A percentile compares a stretch with the other conserved stretches of the same genome.
phyloP scores from a whole-genome alignment of 2,797 vertebrate genomes.

The Pithecia hirsuta region DNA sequence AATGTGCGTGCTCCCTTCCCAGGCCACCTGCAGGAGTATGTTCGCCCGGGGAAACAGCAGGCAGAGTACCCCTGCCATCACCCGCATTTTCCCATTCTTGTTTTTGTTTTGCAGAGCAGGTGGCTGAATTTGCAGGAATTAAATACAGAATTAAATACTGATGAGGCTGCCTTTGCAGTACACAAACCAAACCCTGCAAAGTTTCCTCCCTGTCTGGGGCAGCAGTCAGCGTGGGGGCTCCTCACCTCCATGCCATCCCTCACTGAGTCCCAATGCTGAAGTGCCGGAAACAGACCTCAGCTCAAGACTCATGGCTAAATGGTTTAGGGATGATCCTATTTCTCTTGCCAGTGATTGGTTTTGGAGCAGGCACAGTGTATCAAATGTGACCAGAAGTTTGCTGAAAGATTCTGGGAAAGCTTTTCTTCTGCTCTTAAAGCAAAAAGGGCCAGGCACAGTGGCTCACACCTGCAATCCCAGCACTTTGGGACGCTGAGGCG shows the following conservation, averaged over 20 bases:
- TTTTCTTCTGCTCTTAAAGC: neutral
- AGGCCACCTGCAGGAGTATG: neutral
- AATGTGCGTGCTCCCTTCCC: neutral
- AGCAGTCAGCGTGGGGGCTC: neutral
- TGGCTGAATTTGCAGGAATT: neutral
- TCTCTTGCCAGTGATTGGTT: neutral
- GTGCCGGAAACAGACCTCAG: neutral
- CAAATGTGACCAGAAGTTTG: neutral
- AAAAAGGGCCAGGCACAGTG: neutral
- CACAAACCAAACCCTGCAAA: neutral
- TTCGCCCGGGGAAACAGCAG: neutral
- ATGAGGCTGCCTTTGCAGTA: neutral
- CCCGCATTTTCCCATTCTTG: neutral
- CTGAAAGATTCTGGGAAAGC: neutral
- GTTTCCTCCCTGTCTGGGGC: neutral
- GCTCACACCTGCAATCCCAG: neutral
- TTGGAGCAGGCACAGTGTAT: neutral
- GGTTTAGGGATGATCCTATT: neutral
- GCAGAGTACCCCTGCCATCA: neutral
- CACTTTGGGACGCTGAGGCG: neutral
- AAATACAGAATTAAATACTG: neutral
- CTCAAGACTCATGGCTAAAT: neutral
- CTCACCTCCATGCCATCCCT: neutral
- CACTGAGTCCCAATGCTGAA: accelerated
- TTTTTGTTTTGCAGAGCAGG: neutral